phyloP scores from a whole-genome alignment of 2,797 vertebrate genomes.

The Thalassophryne amazonica region DNA sequence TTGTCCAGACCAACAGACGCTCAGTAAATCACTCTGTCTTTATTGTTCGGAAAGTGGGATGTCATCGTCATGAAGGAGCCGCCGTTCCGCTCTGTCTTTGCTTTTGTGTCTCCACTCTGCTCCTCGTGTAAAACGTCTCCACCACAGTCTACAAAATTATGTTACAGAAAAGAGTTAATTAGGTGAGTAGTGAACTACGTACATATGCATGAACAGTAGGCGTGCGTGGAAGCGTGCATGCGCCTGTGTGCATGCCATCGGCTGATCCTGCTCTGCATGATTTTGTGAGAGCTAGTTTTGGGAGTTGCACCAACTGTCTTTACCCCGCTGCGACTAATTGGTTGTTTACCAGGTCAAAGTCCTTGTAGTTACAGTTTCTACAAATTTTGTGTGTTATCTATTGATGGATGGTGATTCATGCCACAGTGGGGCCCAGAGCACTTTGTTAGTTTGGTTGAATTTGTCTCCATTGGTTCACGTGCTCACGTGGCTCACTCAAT shows the following conservation, averaged over 20 bases:
- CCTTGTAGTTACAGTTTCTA: conserved; percentile 8
- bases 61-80: conserved; percentile 68
- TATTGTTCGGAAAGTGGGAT: conserved; percentile 61
- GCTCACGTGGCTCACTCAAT: conserved; percentile 26
- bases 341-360: conserved; percentile 44
- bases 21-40: conserved; percentile 47
- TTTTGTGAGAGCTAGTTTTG: conserved; percentile 18
- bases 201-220: conserved; percentile 59
- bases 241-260: conserved; percentile 41
- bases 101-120: conserved; percentile 72
- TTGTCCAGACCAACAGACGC: no score
- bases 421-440: conserved; percentile 7
- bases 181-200: conserved; percentile 78
- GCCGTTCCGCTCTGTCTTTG: conserved; percentile 72
- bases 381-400: conserved; percentile 14
- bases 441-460: conserved; percentile 6
- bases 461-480: conserved; percentile 1
- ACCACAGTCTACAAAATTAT: conserved; percentile 77
- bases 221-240: conserved; percentile 11
- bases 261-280: conserved; percentile 54
- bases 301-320: conserved; percentile 29
- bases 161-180: conserved; percentile 80
- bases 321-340: conserved; percentile 58
- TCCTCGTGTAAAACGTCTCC: conserved; percentile 74
- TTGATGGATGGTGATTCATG: not conserved